A percentile compares a stretch with the other conserved stretches of the same genome.
phyloP scores from a whole-genome alignment of 2,113 vertebrate genomes.

The Takifugu bimaculatus region DNA sequence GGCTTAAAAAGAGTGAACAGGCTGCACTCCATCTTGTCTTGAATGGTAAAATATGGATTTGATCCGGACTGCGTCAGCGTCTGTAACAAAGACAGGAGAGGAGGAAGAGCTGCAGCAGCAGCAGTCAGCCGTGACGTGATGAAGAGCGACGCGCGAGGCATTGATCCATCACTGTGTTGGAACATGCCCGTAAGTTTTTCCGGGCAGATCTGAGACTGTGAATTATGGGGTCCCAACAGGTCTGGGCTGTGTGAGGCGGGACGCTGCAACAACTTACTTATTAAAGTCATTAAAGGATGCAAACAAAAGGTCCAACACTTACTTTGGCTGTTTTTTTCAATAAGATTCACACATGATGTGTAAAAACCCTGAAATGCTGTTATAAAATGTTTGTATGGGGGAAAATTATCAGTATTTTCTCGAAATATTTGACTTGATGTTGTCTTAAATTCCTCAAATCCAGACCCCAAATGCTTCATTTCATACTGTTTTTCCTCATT shows the following conservation, averaged over 20 bases:
- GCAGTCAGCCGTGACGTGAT: conserved; percentile 49
- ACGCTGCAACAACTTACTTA: background rate
- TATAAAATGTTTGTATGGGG: too few species aligned
- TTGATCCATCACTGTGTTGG: conserved; percentile 44
- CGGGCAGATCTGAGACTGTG: conserved; percentile 18
- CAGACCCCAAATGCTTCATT: background rate
- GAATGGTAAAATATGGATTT: background rate
- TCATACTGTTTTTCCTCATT: background rate
- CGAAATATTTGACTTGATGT: background rate
- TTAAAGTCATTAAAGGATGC: conserved; percentile 8
- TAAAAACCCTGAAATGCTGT: too few species aligned
- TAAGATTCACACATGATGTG: too few species aligned
- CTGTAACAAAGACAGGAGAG: background rate
- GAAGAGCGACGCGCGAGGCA: conserved; percentile 49
- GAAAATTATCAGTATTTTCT: too few species aligned
- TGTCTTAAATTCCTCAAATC: background rate
- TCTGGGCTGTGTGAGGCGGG: conserved; percentile 2
- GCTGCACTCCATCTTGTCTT: background rate
- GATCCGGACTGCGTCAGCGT: background rate
- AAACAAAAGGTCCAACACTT: background rate
- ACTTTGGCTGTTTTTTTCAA: too few species aligned
- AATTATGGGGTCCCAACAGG: conserved; percentile 34
- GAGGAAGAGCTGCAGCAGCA: conserved; percentile 15
- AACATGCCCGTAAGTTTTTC: conserved; percentile 43
- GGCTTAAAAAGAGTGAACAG: too few species aligned